These are phyloP conservation scores for Incurvaria masculella DNA, from an alignment of 2,888 invertebrate species.

Conservation along the genomic window DNA sequence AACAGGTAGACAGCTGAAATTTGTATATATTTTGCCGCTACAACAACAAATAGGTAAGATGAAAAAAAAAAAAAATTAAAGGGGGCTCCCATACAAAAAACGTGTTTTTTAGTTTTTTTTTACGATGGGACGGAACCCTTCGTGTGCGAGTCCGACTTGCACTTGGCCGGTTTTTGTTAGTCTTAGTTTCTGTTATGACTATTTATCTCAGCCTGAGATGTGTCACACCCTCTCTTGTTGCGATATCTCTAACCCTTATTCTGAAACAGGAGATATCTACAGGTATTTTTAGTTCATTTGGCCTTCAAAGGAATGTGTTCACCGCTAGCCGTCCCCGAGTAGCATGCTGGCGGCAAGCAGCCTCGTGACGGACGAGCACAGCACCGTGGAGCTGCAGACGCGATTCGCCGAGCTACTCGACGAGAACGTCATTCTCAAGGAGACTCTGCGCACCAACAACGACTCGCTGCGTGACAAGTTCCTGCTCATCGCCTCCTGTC, in stretches of 20 bases:
- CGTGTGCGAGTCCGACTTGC: too few relatives aligned
- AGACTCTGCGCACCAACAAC: constrained; percentile 64
- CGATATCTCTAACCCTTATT: background rate
- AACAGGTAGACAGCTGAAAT: too few relatives aligned
- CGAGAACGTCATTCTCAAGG: constrained; percentile 56
- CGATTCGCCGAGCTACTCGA: constrained; percentile 52
- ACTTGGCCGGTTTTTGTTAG: too few relatives aligned
- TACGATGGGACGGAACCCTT: too few relatives aligned
- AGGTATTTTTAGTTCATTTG: background rate
- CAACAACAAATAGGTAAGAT: too few relatives aligned
- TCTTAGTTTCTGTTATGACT: too few relatives aligned
- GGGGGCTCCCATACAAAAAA: too few relatives aligned
- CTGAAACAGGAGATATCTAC: background rate
- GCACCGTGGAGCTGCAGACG: constrained; percentile 46
- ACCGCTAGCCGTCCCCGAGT: constrained; percentile 37
- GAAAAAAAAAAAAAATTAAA: background rate
- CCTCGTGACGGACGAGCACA: constrained; percentile 37
- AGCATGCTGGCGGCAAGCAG: constrained; percentile 48
- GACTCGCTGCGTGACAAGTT: constrained; percentile 66
- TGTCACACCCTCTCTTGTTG: background rate
- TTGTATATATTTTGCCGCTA: too few relatives aligned
- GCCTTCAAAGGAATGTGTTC: background rate
- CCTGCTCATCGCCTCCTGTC: constrained; percentile 57
- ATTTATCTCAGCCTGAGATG: too few relatives aligned
- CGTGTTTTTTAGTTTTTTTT: too few relatives aligned